A percentile compares a stretch with the other conserved stretches of the same genome.
Conservation (phyloP, 2,888 invertebrate genomes). For the Tenthredo amoena region DNA sequence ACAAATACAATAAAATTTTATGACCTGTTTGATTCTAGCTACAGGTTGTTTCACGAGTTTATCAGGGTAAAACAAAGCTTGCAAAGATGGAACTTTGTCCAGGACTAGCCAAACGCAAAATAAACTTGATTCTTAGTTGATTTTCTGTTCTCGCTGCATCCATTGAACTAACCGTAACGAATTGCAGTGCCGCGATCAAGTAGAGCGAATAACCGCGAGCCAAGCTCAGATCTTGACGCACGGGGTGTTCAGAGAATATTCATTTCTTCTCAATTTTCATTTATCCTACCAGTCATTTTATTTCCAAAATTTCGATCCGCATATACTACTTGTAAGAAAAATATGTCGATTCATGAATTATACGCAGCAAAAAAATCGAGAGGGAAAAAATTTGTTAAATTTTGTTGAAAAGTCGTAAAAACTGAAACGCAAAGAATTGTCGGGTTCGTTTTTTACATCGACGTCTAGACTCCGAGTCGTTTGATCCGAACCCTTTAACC, state of each 20-base stretch:
- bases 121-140: conserved; percentile 31
- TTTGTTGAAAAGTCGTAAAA: not conserved
- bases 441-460: not conserved
- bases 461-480: conserved; percentile 2
- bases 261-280: not conserved
- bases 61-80: not conserved
- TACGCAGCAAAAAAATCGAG: not conserved
- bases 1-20: no score
- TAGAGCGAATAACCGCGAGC: conserved; percentile 50
- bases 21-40: not conserved
- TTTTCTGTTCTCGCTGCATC: conserved; percentile 26
- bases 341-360: not conserved
- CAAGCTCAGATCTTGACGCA: conserved; percentile 27
- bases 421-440: not conserved
- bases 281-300: not conserved
- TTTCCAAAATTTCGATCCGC: not conserved
- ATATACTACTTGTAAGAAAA: not conserved
- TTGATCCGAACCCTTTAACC: not conserved
- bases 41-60: not conserved
- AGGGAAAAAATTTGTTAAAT: not conserved
- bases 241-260: conserved; percentile 22
- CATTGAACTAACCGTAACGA: conserved; percentile 48
- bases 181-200: conserved; percentile 35
- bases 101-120: conserved; percentile 18
- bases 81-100: conserved; percentile 24